Evolutionary conservation across 1,140 invertebrate species (phyloP).

Genomic region (Musca vetustissima): DNA sequence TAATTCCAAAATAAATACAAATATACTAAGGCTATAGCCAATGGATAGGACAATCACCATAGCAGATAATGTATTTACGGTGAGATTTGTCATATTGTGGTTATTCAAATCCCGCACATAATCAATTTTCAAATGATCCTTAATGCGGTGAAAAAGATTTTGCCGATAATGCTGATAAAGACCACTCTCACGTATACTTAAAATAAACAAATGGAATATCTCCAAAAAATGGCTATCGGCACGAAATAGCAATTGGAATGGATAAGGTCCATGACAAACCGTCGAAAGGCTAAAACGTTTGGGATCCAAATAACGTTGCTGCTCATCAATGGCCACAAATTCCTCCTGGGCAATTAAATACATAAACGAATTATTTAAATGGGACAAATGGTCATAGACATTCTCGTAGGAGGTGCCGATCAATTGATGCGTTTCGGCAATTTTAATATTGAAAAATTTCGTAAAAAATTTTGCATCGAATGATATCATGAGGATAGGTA

Average conservation of each 20-base stretch:
- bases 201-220: too few species aligned
- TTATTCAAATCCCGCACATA: too few species aligned
- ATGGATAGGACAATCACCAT: too few species aligned
- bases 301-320: background rate
- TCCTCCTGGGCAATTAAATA: background rate
- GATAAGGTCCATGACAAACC: background rate
- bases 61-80: too few species aligned
- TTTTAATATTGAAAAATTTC: background rate
- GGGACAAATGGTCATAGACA: background rate
- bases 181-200: too few species aligned
- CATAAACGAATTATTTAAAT: background rate
- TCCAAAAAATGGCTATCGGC: background rate
- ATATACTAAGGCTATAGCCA: too few species aligned
- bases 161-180: too few species aligned
- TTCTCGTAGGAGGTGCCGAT: background rate
- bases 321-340: background rate
- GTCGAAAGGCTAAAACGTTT: background rate
- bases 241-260: background rate
- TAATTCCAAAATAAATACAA: too few species aligned
- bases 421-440: background rate
- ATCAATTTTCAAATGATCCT: too few species aligned
- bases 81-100: too few species aligned
- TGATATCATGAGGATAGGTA: background rate
- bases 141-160: too few species aligned
- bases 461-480: background rate